Percentiles rank a stretch among this genome's conserved stretches.
phyloP scores from a whole-genome alignment of 2,888 invertebrate species.

The Cheilosia variabilis region DNA sequence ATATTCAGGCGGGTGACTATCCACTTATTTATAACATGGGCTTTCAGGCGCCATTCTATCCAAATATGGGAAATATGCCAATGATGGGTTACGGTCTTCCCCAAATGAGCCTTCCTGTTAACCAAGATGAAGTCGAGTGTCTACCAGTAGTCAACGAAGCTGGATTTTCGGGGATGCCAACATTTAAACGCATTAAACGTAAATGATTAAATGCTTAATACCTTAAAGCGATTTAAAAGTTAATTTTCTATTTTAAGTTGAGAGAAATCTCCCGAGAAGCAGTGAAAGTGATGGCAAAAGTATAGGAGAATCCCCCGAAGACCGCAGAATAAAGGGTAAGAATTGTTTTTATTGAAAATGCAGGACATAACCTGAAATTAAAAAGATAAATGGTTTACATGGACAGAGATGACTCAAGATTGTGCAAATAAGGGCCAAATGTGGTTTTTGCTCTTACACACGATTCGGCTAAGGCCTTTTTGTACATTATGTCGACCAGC shows the following conservation, averaged over 20 bases:
- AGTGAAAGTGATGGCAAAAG: background rate
- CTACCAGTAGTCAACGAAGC: conserved; percentile 51
- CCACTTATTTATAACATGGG: conserved; percentile 37
- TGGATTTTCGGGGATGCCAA: conserved; percentile 42
- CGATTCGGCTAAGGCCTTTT: too few relatives aligned
- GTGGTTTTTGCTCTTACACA: too few relatives aligned
- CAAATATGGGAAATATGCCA: conserved; percentile 32
- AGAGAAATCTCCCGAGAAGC: background rate
- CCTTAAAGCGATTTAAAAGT: background rate
- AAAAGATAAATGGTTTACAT: too few relatives aligned
- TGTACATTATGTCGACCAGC: too few relatives aligned
- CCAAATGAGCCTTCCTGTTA: conserved; percentile 17
- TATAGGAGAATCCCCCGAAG: conserved; percentile 8
- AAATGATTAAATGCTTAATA: background rate
- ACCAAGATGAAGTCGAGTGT: conserved; percentile 51
- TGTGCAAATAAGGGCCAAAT: too few relatives aligned
- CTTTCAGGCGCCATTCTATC: conserved; percentile 19
- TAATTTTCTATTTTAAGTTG: conserved; percentile 41
- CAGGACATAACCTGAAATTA: too few relatives aligned
- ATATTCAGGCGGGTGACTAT: background rate
- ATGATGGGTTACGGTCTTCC: conserved; percentile 45
- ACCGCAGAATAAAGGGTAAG: conserved; percentile 34
- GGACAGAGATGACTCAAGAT: too few relatives aligned
- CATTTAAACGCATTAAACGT: conserved; percentile 64
- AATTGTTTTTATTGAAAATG: background rate